These are phyloP conservation scores for Aspidiotus rigidus DNA, from an alignment of 2,888 invertebrate species.

Conservation along the genomic window DNA sequence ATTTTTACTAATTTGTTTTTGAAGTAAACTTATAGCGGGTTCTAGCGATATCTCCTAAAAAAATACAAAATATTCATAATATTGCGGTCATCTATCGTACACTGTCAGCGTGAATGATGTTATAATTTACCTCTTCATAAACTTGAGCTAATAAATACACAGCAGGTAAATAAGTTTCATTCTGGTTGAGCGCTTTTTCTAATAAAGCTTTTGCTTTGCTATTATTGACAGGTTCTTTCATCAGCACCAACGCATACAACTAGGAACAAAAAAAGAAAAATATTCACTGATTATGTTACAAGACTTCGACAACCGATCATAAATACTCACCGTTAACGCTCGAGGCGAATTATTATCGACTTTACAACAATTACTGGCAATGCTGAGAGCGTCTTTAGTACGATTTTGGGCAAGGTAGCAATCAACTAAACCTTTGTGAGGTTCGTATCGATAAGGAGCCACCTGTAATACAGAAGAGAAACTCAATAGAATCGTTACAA, in stretches of 20 bases:
- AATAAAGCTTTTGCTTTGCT: constrained; percentile 58
- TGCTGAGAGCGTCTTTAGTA: constrained; percentile 60
- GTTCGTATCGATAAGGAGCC: constrained; percentile 59
- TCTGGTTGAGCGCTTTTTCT: constrained; percentile 62
- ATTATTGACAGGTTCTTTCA: constrained; percentile 55
- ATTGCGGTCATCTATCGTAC: neutral
- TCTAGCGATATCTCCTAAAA: constrained; percentile 53
- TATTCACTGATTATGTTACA: neutral
- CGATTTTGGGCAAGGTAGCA: constrained; percentile 61
- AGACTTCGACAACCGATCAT: neutral
- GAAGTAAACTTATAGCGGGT: constrained; percentile 58
- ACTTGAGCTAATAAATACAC: constrained; percentile 63
- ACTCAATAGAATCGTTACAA: neutral
- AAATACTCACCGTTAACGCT: constrained; percentile 56
- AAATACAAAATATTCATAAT: constrained; percentile 2
- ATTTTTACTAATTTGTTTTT: constrained; percentile 54
- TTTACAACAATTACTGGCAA: constrained; percentile 62
- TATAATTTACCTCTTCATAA: constrained; percentile 48
- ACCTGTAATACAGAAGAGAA: constrained; percentile 41
- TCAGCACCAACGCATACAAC: constrained; percentile 65
- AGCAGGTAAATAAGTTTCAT: constrained; percentile 62
- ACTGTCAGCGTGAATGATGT: neutral
- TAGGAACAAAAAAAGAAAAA: constrained; percentile 43
- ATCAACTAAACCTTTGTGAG: constrained; percentile 67
- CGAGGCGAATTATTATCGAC: constrained; percentile 62